These are phyloP conservation scores for Poecilia velifera DNA, from an alignment of 2,797 vertebrate genomes.

Conservation along the genomic window DNA sequence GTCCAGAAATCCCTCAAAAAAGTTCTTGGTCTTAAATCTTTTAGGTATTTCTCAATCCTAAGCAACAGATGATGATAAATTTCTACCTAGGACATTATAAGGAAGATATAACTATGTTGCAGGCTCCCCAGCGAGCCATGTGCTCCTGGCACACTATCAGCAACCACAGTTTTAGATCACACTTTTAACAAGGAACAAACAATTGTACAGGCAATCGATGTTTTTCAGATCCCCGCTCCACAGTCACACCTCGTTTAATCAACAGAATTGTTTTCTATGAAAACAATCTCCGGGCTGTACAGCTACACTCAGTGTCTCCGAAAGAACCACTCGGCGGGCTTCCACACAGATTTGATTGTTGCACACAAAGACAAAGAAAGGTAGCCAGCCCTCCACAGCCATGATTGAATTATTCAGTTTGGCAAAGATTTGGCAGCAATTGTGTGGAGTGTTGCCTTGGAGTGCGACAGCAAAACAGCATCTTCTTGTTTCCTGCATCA, in stretches of 20 bases:
- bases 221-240: slow-evolving; percentile 72
- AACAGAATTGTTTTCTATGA: slow-evolving; percentile 82
- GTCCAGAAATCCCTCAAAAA: slow-evolving; percentile 10
- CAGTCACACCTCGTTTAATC: slow-evolving; percentile 82
- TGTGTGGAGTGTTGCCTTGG: slow-evolving; percentile 82
- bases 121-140: slow-evolving; percentile 32
- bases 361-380: slow-evolving; percentile 69
- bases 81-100: slow-evolving; percentile 37
- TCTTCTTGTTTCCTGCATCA: slow-evolving; percentile 85
- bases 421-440: slow-evolving; percentile 83
- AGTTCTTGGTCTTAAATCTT: slow-evolving; percentile 3
- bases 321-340: slow-evolving; percentile 70
- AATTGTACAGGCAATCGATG: slow-evolving; percentile 78
- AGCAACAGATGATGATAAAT: slow-evolving; percentile 2
- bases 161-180: slow-evolving; percentile 74
- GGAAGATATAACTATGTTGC: slow-evolving; percentile 13
- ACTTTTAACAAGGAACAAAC: slow-evolving; percentile 81
- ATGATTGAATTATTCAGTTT: slow-evolving; percentile 88
- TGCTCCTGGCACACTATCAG: slow-evolving; percentile 52
- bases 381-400: slow-evolving; percentile 73
- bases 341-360: slow-evolving; percentile 79
- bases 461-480: slow-evolving; percentile 74
- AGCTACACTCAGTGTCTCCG: slow-evolving; percentile 73
- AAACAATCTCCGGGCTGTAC: slow-evolving; percentile 78
- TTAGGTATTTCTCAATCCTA: slow-evolving; percentile 25